phyloP scores from a whole-genome alignment of 2,888 invertebrate genomes.

The Agriopis aurantiaria region DNA sequence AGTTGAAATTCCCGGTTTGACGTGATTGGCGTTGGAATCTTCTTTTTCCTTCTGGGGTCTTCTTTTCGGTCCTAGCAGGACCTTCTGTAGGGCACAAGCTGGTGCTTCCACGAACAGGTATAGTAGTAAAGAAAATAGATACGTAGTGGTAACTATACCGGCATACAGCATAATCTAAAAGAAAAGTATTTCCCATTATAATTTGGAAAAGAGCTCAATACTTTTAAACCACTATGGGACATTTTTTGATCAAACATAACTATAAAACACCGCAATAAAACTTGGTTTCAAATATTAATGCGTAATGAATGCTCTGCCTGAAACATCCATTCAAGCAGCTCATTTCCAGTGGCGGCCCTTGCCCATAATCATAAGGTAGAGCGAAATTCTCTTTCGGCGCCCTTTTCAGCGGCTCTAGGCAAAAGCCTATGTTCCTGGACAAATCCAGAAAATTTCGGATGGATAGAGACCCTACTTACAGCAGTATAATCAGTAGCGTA shows the following conservation, averaged over 20 bases:
- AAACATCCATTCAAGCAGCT: too few relatives aligned
- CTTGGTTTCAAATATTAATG: too few relatives aligned
- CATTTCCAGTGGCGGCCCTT: too few relatives aligned
- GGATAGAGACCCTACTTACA: slow-evolving; percentile 60
- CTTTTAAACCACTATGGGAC: too few relatives aligned
- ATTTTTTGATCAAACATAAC: too few relatives aligned
- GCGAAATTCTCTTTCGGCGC: too few relatives aligned
- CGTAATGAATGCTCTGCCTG: too few relatives aligned
- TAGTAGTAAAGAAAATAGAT: slow-evolving; percentile 70
- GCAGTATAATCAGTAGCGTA: slow-evolving; percentile 82
- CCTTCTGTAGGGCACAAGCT: slow-evolving; percentile 75
- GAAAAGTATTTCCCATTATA: background rate
- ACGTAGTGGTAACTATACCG: slow-evolving; percentile 75
- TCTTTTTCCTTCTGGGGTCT: slow-evolving; percentile 61
- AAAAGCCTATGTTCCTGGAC: too few relatives aligned
- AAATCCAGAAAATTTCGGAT: background rate
- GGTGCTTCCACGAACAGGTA: slow-evolving; percentile 80
- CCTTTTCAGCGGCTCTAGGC: too few relatives aligned
- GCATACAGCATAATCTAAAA: slow-evolving; percentile 79
- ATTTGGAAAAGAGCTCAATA: background rate
- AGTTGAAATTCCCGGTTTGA: slow-evolving; percentile 75
- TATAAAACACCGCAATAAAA: too few relatives aligned
- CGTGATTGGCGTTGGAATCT: slow-evolving; percentile 65
- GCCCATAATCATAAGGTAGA: too few relatives aligned
- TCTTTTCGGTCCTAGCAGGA: slow-evolving; percentile 71